These are phyloP conservation scores for Cataglyphis albicans DNA, from an alignment of 2,888 invertebrate genomes.

Conservation along the genomic window DNA sequence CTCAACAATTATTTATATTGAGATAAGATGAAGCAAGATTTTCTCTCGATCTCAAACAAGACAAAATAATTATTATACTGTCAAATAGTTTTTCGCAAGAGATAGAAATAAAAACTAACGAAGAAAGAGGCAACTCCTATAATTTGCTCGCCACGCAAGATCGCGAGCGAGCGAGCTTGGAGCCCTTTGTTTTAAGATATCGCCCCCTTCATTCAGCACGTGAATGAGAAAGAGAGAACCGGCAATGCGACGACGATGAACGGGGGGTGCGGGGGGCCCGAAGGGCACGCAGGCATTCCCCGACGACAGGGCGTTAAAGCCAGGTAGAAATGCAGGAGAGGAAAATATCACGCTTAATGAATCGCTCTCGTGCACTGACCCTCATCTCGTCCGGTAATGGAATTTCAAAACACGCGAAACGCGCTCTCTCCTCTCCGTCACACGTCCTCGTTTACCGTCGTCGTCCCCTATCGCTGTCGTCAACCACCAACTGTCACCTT, in stretches of 20 bases:
- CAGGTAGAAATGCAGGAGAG: conserved; percentile 59
- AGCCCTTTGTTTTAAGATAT: conserved; percentile 34
- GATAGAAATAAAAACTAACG: background rate
- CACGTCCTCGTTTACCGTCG: conserved; percentile 20
- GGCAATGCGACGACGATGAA: conserved; percentile 13
- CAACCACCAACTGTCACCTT: conserved; percentile 13
- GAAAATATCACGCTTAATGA: conserved; percentile 72
- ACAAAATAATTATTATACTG: background rate
- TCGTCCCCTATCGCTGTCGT: background rate
- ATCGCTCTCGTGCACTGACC: conserved; percentile 72
- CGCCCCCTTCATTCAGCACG: conserved; percentile 33
- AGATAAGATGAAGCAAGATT: background rate
- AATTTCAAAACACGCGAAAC: conserved; percentile 80
- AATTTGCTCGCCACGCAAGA: conserved; percentile 35
- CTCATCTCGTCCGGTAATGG: conserved; percentile 81
- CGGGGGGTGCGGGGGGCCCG: conserved; percentile 19
- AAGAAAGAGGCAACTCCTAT: background rate
- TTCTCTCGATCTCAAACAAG: background rate
- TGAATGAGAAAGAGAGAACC: conserved; percentile 19
- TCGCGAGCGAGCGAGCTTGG: conserved; percentile 10
- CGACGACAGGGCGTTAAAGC: conserved; percentile 32
- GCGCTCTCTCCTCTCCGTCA: conserved; percentile 22
- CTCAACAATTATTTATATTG: background rate
- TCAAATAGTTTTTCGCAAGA: background rate
- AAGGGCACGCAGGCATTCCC: conserved; percentile 24